Evolutionary conservation across 2,888 invertebrate genomes (phyloP).

Genomic region (Yponomeuta sedellus): DNA sequence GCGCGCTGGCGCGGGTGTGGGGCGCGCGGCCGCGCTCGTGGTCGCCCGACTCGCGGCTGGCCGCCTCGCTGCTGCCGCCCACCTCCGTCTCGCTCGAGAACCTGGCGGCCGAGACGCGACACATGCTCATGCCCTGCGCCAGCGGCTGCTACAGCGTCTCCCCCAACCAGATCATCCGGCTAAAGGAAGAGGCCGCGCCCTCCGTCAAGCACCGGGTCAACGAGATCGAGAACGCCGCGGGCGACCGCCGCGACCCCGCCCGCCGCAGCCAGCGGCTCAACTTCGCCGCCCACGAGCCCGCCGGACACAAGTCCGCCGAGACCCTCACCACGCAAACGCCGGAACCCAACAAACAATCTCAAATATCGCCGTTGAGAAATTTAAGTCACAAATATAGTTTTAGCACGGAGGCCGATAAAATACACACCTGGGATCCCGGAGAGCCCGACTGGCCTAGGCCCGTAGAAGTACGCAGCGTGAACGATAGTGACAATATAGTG

Average conservation of each 20-base stretch:
- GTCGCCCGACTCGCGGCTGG: slow-evolving; percentile 82
- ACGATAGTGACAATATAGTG: slow-evolving; percentile 61
- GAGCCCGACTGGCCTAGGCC: slow-evolving; percentile 50
- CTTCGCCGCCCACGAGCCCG: slow-evolving; percentile 39
- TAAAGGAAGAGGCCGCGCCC: slow-evolving; percentile 80
- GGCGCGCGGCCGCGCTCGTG: slow-evolving; percentile 81
- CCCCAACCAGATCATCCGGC: slow-evolving; percentile 91
- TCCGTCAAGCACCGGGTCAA: slow-evolving; percentile 84
- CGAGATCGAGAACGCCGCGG: slow-evolving; percentile 79
- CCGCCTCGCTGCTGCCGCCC: slow-evolving; percentile 77
- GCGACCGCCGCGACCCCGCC: slow-evolving; percentile 42
- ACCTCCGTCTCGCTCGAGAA: slow-evolving; percentile 83
- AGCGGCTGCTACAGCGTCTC: slow-evolving; percentile 93
- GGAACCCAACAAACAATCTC: slow-evolving; percentile 29
- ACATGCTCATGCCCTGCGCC: slow-evolving; percentile 89
- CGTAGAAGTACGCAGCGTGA: slow-evolving; percentile 20
- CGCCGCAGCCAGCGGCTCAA: slow-evolving; percentile 39
- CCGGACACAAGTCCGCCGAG: slow-evolving; percentile 27
- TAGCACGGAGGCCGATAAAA: slow-evolving; percentile 61
- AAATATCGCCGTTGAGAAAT: slow-evolving; percentile 45
- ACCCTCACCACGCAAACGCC: slow-evolving; percentile 22
- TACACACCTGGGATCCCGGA: slow-evolving; percentile 83
- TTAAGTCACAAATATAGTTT: slow-evolving; percentile 44
- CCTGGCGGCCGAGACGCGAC: slow-evolving; percentile 80
- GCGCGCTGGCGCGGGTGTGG: slow-evolving; percentile 49